A percentile compares a stretch with the other conserved stretches of the same genome.
Evolutionary conservation across 2,888 invertebrate species (phyloP).

Genomic region (Petrolisthes cinctipes): DNA sequence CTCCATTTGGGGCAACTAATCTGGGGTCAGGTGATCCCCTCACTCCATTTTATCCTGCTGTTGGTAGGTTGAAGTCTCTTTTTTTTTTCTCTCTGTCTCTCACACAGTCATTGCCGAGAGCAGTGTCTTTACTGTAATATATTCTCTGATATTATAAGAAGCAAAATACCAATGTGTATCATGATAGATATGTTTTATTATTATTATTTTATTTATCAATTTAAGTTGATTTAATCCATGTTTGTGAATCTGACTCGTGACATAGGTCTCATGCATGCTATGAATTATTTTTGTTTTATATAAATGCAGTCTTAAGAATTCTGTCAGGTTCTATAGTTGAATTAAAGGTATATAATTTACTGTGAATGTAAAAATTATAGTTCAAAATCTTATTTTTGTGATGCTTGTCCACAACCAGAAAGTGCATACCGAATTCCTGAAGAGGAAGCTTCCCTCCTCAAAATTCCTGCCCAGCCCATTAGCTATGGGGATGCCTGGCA

Average conservation of each 20-base stretch:
- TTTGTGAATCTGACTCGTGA: background rate
- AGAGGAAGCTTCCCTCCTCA: constrained; percentile 68
- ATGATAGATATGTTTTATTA: too few relatives aligned
- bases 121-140: too few relatives aligned
- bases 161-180: too few relatives aligned
- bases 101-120: too few relatives aligned
- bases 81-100: too few relatives aligned
- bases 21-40: constrained; percentile 71
- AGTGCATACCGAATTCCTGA: constrained; percentile 67
- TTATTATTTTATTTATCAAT: too few relatives aligned
- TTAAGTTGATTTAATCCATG: too few relatives aligned
- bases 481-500: constrained; percentile 69
- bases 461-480: constrained; percentile 71
- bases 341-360: background rate
- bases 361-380: background rate
- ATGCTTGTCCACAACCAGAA: constrained; percentile 59
- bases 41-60: constrained; percentile 73
- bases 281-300: background rate
- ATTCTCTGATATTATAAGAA: too few relatives aligned
- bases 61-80: constrained; percentile 67
- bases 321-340: background rate
- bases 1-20: constrained; percentile 71
- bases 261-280: background rate
- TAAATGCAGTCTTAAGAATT: background rate
- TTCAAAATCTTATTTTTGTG: background rate